phyloP scores from a whole-genome alignment of 2,797 vertebrate genomes.

The Rallus crepitans region DNA sequence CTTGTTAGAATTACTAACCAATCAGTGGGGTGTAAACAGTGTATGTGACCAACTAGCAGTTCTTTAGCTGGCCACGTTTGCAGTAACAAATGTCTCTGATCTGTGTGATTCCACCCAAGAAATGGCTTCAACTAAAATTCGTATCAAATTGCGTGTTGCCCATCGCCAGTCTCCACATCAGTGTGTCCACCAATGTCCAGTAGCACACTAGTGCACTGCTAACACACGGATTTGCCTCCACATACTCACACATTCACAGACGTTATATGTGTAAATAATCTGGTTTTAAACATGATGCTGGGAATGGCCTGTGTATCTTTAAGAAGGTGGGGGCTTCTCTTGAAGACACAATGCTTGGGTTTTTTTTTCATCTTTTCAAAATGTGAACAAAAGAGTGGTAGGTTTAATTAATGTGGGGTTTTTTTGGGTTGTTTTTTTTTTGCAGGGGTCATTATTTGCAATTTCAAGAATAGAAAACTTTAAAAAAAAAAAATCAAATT shows the following conservation, averaged over 20 bases:
- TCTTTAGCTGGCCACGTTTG: too few relatives aligned
- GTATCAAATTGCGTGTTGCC: too few relatives aligned
- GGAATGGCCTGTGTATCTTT: neutral
- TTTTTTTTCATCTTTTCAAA: conserved; percentile 17
- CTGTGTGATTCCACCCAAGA: too few relatives aligned
- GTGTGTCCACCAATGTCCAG: neutral
- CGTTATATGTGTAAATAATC: neutral
- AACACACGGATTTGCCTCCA: fast-evolving
- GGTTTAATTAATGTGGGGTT: conserved; percentile 40
- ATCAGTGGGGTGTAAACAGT: too few relatives aligned
- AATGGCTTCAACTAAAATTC: too few relatives aligned
- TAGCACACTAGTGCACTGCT: neutral
- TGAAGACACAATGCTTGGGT: neutral
- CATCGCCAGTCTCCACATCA: too few relatives aligned
- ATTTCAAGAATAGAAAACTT: conserved; percentile 12
- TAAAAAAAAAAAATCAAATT: neutral
- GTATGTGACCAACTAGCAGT: too few relatives aligned
- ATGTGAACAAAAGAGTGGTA: neutral
- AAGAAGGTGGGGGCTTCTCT: neutral
- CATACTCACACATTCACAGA: neutral
- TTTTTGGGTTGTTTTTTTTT: neutral
- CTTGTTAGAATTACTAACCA: too few relatives aligned
- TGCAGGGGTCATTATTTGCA: neutral
- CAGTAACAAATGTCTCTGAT: too few relatives aligned
- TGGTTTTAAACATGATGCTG: fast-evolving